Evolutionary conservation across 2,888 invertebrate genomes (phyloP).

Genomic region (Andrena trimmerana): DNA sequence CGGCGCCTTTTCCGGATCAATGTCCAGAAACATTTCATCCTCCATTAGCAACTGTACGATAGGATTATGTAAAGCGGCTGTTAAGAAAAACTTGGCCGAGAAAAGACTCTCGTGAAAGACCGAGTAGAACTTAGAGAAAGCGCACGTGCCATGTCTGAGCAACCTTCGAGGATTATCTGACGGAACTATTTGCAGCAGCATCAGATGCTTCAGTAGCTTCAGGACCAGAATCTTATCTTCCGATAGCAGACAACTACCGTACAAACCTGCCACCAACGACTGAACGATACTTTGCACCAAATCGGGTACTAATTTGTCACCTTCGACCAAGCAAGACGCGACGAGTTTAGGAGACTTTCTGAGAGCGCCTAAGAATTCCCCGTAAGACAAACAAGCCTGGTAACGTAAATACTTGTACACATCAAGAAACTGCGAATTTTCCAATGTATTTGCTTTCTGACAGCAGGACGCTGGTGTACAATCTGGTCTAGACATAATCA

Average conservation of each 20-base stretch:
- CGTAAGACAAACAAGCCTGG: slow-evolving; percentile 90
- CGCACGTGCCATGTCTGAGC: slow-evolving; percentile 93
- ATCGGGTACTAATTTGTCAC: slow-evolving; percentile 87
- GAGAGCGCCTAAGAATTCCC: slow-evolving; percentile 89
- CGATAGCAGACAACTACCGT: slow-evolving; percentile 91
- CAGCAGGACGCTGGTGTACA: slow-evolving; percentile 92
- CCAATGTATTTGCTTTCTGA: slow-evolving; percentile 89
- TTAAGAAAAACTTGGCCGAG: slow-evolving; percentile 96
- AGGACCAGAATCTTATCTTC: slow-evolving; percentile 90
- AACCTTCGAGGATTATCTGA: slow-evolving; percentile 91
- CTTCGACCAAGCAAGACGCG: slow-evolving; percentile 89
- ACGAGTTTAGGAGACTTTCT: slow-evolving; percentile 90
- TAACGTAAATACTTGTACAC: slow-evolving; percentile 94
- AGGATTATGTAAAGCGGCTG: slow-evolving; percentile 96
- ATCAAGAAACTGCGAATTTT: slow-evolving; percentile 90
- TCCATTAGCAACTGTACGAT: slow-evolving; percentile 96
- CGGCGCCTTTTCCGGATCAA: slow-evolving; percentile 94
- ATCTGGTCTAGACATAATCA: slow-evolving; percentile 91
- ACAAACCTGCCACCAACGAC: slow-evolving; percentile 89
- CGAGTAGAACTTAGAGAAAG: slow-evolving; percentile 94
- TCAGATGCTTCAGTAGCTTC: slow-evolving; percentile 89
- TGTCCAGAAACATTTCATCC: slow-evolving; percentile 96
- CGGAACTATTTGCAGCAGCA: slow-evolving; percentile 90
- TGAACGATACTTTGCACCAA: slow-evolving; percentile 86
- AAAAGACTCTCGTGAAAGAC: slow-evolving; percentile 95